Evolutionary conservation across 2,888 invertebrate genomes (phyloP).

Genomic region (Leptopilina syphax): DNA sequence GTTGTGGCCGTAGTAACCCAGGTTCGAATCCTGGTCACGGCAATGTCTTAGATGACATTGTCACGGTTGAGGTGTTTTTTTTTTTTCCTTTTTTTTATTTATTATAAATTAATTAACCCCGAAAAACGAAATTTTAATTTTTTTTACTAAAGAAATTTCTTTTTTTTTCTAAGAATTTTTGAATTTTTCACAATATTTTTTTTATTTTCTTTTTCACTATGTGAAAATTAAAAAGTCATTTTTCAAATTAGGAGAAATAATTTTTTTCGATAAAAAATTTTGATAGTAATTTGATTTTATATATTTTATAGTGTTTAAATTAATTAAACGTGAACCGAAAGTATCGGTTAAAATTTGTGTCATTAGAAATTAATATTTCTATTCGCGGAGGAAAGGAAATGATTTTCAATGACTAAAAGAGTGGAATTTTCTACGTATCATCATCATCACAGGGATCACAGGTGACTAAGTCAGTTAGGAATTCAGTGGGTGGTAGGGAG

Average conservation of each 20-base stretch:
- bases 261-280: no score
- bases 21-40: slow-evolving; percentile 78
- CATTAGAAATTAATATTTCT: no score
- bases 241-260: no score
- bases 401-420: neutral
- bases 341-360: no score
- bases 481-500: slow-evolving; percentile 51
- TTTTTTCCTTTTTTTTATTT: neutral
- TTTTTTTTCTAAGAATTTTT: no score
- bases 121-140: neutral
- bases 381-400: neutral
- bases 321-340: no score
- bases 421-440: neutral
- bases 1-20: slow-evolving; percentile 78
- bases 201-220: no score
- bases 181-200: no score
- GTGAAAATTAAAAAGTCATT: no score
- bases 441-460: neutral
- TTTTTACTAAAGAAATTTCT: no score
- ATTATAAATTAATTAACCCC: neutral
- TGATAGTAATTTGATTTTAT: no score
- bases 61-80: slow-evolving; percentile 40
- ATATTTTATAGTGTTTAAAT: no score
- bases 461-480: slow-evolving; percentile 41
- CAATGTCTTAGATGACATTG: slow-evolving; percentile 61